Evolutionary conservation across 2,797 vertebrate genomes (phyloP).

Genomic region (Diplodus puntazzo): DNA sequence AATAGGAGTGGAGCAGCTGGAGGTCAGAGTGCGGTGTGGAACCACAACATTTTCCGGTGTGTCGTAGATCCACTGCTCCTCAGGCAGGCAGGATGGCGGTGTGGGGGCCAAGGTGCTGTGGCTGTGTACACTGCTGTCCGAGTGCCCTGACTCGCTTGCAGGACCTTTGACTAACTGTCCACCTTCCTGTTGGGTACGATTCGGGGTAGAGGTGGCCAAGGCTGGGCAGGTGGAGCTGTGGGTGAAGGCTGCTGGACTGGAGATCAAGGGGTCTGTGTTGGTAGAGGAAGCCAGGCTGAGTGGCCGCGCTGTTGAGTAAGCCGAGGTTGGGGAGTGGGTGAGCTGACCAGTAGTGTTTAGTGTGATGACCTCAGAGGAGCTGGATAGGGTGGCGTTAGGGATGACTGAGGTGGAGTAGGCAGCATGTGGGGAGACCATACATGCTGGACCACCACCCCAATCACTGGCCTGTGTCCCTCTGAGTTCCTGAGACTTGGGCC

Average conservation of each 20-base stretch:
- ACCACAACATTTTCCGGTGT: constrained; percentile 82
- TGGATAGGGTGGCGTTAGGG: constrained; percentile 92
- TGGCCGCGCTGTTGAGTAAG: constrained; percentile 73
- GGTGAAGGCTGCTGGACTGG: constrained; percentile 65
- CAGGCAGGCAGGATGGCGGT: constrained; percentile 68
- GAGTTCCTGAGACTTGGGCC: constrained; percentile 92
- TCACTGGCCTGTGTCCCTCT: constrained; percentile 81
- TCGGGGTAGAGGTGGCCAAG: constrained; percentile 78
- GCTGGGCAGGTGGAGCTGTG: constrained; percentile 81
- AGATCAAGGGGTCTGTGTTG: constrained; percentile 69
- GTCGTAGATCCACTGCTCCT: constrained; percentile 89
- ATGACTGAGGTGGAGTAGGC: constrained; percentile 92
- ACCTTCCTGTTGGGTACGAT: constrained; percentile 59
- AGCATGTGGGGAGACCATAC: constrained; percentile 92
- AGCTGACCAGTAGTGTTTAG: constrained; percentile 85
- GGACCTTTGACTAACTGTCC: constrained; percentile 70
- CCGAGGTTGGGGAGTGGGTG: constrained; percentile 59
- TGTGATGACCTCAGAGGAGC: constrained; percentile 90
- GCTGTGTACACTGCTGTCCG: constrained; percentile 83
- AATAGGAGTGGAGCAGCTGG: constrained; percentile 89
- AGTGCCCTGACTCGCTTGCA: constrained; percentile 87
- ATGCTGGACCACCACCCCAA: constrained; percentile 86
- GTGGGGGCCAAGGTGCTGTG: constrained; percentile 76
- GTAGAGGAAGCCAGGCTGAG: constrained; percentile 79
- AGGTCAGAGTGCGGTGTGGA: constrained; percentile 83